phyloP scores from a whole-genome alignment of 2,888 invertebrate species.

The Drosophila melanosoma region DNA sequence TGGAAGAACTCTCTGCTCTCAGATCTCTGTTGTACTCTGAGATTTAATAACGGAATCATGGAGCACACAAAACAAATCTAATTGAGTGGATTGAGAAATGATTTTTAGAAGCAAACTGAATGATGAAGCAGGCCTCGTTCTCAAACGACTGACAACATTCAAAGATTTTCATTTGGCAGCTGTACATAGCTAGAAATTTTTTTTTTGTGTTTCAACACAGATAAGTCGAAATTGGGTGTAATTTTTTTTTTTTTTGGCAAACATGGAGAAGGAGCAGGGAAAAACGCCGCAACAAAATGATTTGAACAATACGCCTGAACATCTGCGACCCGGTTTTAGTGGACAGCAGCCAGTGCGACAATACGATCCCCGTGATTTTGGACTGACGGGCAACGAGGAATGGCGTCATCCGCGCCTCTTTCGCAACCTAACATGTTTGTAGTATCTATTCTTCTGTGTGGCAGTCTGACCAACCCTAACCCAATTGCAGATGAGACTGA shows the following conservation, averaged over 20 bases:
- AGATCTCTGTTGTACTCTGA: neutral
- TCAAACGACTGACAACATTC: neutral
- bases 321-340: conserved; percentile 41
- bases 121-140: conserved; percentile 24
- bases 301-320: conserved; percentile 50
- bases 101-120: neutral
- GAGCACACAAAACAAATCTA: neutral
- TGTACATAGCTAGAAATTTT: neutral
- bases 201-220: conserved; percentile 23
- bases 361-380: conserved; percentile 54
- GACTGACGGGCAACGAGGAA: conserved; percentile 47
- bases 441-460: neutral
- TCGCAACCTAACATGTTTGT: conserved; percentile 54
- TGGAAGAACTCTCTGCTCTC: neutral
- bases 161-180: conserved; percentile 22
- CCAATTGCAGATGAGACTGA: conserved; percentile 47
- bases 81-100: neutral
- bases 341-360: conserved; percentile 36
- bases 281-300: conserved; percentile 23
- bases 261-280: conserved; percentile 6
- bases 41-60: neutral
- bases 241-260: neutral
- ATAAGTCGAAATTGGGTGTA: conserved; percentile 10
- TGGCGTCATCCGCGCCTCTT: conserved; percentile 59
- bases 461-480: neutral